Conservation (phyloP, 2,888 invertebrate genomes). For the Tubulanus polymorphus region DNA sequence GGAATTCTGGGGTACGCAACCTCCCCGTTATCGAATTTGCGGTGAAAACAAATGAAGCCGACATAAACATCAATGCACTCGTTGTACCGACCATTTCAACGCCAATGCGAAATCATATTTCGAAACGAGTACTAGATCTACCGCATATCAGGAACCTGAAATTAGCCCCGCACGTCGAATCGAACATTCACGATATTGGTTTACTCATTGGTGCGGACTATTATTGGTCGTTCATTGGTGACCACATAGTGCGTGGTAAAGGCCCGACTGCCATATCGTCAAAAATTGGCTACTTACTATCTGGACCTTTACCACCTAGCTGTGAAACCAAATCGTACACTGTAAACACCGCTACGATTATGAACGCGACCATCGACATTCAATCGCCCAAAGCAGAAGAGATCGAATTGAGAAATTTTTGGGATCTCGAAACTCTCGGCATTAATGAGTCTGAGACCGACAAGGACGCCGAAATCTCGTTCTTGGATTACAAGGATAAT, state of each 20-base stretch:
- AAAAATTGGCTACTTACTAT: conserved; percentile 17
- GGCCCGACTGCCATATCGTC: conserved; percentile 20
- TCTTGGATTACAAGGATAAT: background rate
- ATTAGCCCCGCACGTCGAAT: conserved; percentile 9
- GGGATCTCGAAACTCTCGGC: conserved; percentile 3
- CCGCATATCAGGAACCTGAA: conserved; percentile 10
- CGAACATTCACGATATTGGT: conserved; percentile 7
- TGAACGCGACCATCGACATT: too few species aligned
- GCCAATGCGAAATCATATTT: conserved; percentile 7
- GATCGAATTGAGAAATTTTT: too few species aligned
- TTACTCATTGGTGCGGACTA: conserved; percentile 19
- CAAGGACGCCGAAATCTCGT: too few species aligned
- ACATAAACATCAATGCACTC: conserved; percentile 17
- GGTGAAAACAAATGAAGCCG: conserved; percentile 7
- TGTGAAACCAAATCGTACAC: too few species aligned
- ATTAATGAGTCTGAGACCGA: background rate
- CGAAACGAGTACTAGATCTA: too few species aligned
- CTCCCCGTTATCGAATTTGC: conserved; percentile 7
- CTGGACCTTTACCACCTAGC: conserved; percentile 11
- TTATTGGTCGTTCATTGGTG: conserved; percentile 18
- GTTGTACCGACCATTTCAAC: conserved; percentile 18
- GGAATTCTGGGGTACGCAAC: background rate
- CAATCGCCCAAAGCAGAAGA: too few species aligned
- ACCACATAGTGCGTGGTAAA: conserved; percentile 14
- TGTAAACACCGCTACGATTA: too few species aligned